Conservation (phyloP, 2,113 vertebrate species). For the Caloenas nicobarica region DNA sequence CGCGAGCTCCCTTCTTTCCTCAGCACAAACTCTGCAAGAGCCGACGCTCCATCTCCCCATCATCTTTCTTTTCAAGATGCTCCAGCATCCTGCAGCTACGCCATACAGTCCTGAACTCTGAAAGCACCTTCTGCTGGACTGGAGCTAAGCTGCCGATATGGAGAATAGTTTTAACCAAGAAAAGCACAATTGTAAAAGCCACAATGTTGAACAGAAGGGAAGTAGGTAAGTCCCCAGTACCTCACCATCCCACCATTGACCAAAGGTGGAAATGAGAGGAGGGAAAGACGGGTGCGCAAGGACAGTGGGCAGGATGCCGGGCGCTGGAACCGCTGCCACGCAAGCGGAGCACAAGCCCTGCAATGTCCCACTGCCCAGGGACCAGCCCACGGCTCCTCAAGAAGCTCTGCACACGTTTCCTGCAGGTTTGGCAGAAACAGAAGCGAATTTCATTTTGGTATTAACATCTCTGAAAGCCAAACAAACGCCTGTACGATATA, state of each 20-base stretch:
- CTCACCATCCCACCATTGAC: not conserved
- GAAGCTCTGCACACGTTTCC: not conserved
- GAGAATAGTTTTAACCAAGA: not conserved
- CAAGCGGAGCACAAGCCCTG: not conserved
- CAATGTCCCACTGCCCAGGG: too few relatives aligned
- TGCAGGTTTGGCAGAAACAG: not conserved
- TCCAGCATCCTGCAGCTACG: not conserved
- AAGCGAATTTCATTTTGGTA: not conserved
- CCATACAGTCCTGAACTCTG: not conserved
- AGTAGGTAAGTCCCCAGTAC: not conserved
- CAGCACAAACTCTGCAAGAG: not conserved
- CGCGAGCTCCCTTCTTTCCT: not conserved
- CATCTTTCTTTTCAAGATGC: not conserved
- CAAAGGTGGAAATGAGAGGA: not conserved
- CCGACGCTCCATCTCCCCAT: not conserved
- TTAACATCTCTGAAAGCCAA: not conserved
- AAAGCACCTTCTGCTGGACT: not conserved
- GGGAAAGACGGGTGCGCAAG: too few relatives aligned
- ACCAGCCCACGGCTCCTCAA: not conserved
- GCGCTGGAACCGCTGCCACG: not conserved
- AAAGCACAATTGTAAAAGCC: not conserved
- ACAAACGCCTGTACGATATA: not conserved
- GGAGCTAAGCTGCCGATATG: accelerated
- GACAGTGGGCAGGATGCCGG: too few relatives aligned
- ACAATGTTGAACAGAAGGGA: not conserved